Evolutionary conservation across 2,888 invertebrate species (phyloP).

Genomic region (Arctia plantaginis): DNA sequence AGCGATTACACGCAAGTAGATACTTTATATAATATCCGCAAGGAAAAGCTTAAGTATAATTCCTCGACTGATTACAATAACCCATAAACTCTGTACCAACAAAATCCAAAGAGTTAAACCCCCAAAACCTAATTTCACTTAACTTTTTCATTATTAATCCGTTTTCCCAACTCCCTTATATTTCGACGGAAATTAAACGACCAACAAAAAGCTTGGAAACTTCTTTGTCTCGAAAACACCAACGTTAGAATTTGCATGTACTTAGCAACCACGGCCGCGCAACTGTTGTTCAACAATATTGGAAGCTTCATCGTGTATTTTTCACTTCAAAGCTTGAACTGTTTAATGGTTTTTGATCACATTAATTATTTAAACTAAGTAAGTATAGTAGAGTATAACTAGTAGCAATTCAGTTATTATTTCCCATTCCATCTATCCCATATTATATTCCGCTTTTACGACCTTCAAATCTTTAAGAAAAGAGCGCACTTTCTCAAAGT

Average conservation of each 20-base stretch:
- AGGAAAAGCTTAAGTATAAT: conserved; percentile 13
- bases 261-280: conserved; percentile 4
- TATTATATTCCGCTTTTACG: too few species aligned
- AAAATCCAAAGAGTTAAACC: conserved; percentile 42
- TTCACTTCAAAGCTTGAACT: not conserved
- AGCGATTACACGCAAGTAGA: not conserved
- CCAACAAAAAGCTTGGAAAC: conserved; percentile 44
- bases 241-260: conserved; percentile 8
- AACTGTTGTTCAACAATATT: not conserved
- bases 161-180: conserved; percentile 41
- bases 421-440: too few species aligned
- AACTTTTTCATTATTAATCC: conserved; percentile 52
- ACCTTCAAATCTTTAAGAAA: too few species aligned
- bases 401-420: too few species aligned
- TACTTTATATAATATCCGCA: conserved; percentile 5
- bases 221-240: conserved; percentile 42
- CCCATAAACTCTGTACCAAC: conserved; percentile 26
- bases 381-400: too few species aligned
- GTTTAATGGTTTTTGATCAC: not conserved
- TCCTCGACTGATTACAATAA: conserved; percentile 22
- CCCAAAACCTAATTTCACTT: conserved; percentile 46
- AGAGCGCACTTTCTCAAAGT: too few species aligned
- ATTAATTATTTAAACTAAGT: too few species aligned
- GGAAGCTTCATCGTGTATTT: not conserved
- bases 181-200: conserved; percentile 50